Evolutionary conservation across 2,113 vertebrate species (phyloP).

Genomic region (Ascaphus truei): DNA sequence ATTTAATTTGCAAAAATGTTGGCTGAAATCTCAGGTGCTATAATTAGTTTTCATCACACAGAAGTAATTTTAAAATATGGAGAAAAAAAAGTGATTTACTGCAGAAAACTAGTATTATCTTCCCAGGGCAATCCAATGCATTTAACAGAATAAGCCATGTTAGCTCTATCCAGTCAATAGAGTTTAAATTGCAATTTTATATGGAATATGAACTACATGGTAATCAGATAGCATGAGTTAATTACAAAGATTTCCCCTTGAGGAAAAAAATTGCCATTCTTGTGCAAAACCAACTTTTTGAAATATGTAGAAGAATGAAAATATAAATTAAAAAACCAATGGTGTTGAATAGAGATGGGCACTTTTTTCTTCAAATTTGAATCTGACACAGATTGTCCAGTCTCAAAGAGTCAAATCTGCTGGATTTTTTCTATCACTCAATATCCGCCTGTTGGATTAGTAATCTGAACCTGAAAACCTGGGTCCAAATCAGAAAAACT

Average conservation of each 20-base stretch:
- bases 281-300: neutral
- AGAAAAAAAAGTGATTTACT: constrained; percentile 4
- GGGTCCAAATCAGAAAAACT: too few species aligned
- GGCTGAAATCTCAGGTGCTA: constrained; percentile 5
- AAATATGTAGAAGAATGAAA: neutral
- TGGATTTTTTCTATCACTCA: too few species aligned
- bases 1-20: constrained; percentile 27
- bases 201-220: neutral
- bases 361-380: too few species aligned
- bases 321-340: too few species aligned
- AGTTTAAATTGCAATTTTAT: neutral
- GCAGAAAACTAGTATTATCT: neutral
- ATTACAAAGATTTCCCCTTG: neutral
- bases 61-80: constrained; percentile 15
- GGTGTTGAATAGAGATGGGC: too few species aligned
- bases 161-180: neutral
- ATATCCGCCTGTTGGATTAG: too few species aligned
- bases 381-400: too few species aligned
- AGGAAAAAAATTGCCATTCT: neutral
- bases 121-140: neutral
- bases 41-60: constrained; percentile 19
- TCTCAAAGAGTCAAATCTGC: too few species aligned
- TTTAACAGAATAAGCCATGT: neutral
- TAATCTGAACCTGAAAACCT: too few species aligned
- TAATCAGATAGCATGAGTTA: neutral